A percentile compares a stretch with the other conserved stretches of the same genome.
These are phyloP conservation scores for Drosophila baimaii DNA, from an alignment of 1,140 invertebrate species.

Conservation along the genomic window DNA sequence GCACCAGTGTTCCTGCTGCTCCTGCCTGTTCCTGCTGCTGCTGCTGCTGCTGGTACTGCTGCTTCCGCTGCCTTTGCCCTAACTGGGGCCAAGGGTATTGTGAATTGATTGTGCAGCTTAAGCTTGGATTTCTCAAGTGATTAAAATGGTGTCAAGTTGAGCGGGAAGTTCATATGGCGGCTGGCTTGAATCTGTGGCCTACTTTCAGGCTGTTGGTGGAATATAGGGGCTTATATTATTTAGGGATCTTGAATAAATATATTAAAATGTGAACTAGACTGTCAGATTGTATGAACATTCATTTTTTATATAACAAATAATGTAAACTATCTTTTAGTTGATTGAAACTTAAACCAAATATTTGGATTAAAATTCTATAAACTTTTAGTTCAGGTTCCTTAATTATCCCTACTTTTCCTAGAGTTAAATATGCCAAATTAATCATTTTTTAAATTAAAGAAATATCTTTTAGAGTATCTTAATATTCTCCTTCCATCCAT, in stretches of 20 bases:
- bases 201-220: neutral
- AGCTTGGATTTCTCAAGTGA: slow-evolving; percentile 14
- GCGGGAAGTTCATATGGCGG: neutral
- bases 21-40: slow-evolving; percentile 17
- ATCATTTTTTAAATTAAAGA: neutral
- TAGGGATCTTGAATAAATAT: neutral
- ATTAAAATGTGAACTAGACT: neutral
- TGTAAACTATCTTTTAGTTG: neutral
- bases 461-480: slow-evolving; percentile 2
- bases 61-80: slow-evolving; percentile 31
- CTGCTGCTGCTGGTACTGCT: slow-evolving; percentile 23
- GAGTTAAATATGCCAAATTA: neutral
- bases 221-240: neutral
- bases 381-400: too few species aligned
- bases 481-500: neutral
- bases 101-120: slow-evolving; percentile 21
- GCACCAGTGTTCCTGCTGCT: slow-evolving; percentile 49
- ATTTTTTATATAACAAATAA: neutral
- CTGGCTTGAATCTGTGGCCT: neutral
- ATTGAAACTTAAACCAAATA: neutral
- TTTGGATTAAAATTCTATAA: too few species aligned
- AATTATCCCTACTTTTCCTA: too few species aligned
- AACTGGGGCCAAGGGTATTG: slow-evolving; percentile 25
- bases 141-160: slow-evolving; percentile 2
- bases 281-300: neutral